Conservation (phyloP, 2,888 invertebrate species). For the Agrochola litura region DNA sequence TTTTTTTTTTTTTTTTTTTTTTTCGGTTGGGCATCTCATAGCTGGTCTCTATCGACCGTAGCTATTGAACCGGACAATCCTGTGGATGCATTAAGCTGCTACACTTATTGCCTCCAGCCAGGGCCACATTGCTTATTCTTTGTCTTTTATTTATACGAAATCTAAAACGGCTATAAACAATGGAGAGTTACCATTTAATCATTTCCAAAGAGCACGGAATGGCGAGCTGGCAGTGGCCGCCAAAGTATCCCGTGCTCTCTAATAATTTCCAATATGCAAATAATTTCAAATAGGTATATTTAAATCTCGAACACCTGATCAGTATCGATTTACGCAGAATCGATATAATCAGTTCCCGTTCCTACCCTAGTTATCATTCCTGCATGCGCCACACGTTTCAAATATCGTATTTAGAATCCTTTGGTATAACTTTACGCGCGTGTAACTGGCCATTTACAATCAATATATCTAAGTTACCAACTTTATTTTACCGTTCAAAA, state of each 20-base stretch:
- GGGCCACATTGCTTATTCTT: neutral
- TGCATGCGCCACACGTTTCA: constrained; percentile 62
- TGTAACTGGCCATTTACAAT: constrained; percentile 67
- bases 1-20: no score
- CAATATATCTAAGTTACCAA: constrained; percentile 56
- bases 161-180: neutral
- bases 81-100: no score
- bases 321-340: constrained; percentile 51
- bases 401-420: constrained; percentile 68
- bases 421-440: constrained; percentile 59
- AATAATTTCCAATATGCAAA: neutral
- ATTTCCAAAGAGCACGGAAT: no score
- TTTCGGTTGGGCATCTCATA: no score
- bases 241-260: no score
- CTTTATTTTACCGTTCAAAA: neutral
- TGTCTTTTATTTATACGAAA: neutral
- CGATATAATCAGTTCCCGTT: constrained; percentile 54
- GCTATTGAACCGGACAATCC: no score
- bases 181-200: no score
- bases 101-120: no score
- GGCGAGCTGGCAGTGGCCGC: no score
- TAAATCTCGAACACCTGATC: constrained; percentile 24
- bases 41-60: no score
- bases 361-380: constrained; percentile 55
- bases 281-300: constrained; percentile 8